Evolutionary conservation across 2,888 invertebrate genomes (phyloP), one percentile per base, ranked within the genome.

Genomic region (Steinernema carpocapsae): DNA sequence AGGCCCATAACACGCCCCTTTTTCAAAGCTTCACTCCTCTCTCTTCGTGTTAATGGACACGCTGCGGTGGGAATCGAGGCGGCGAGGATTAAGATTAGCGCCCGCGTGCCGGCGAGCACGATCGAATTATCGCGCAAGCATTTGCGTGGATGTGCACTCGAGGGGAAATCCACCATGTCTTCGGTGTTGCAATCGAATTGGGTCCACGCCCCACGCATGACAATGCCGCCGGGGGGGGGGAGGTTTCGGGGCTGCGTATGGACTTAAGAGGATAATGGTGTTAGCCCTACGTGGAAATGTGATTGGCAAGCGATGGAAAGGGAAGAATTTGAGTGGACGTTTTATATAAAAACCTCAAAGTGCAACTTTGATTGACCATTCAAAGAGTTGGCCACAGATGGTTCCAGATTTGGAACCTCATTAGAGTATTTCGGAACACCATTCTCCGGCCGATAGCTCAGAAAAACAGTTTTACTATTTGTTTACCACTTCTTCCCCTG

Each of bases 1-100:
- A 10, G 56, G 56, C 4, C 26, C 56, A 24, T 4, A 26, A 22
- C 43, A 43, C 56, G 56, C n/a, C 56, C 56, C 56, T 17, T 22
- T n/a, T n/a, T n/a, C 1, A 17, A 10, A 6, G 26, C 6, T 12
- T 12, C 56, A 22, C 22, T 3, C 14, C n/a, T n/a, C n/a, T 1
- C 4, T 22, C 56, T 56, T 24, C 26, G 56, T 56, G 56, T 56
- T 56, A 56, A 56, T 56, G 56, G 56, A 56, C 56, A 22, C n/a
- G n/a, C n/a, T n/a, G 56, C 51, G 51, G 51, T 51, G 51, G 51
- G 10, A 22, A 56, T 26, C 10, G n/a, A 48, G 56, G 56, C 56
- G 56, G 22, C 26, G 43, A 10, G 56, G 56, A 56, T 56, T 56
- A 56, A 56, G 56, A 56, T 56, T 56, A 56, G 56, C 56, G 56